A percentile compares a stretch with the other conserved stretches of the same genome.
These are phyloP conservation scores for Tribolium madens DNA, from an alignment of 1,140 invertebrate species.

Conservation along the genomic window DNA sequence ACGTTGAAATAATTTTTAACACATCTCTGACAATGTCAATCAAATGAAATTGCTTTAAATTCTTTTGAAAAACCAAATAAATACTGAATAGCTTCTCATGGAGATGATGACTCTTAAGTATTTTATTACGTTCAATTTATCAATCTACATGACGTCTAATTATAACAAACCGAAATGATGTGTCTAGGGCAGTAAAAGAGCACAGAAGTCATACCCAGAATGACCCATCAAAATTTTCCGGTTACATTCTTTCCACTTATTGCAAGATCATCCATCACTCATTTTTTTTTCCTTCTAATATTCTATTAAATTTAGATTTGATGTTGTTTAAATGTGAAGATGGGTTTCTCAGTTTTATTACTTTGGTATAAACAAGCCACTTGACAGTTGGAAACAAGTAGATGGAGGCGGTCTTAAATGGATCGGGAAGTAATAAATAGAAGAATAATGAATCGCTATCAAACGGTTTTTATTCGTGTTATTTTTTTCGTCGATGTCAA, in stretches of 20 bases:
- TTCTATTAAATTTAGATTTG: not conserved
- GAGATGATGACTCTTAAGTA: not conserved
- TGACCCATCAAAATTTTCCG: not conserved
- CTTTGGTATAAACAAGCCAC: not conserved
- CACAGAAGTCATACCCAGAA: not conserved
- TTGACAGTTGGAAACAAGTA: constrained; percentile 1
- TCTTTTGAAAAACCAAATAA: not conserved
- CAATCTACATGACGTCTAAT: not conserved
- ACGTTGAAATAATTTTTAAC: too few species aligned
- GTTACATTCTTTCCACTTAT: not conserved
- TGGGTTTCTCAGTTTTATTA: not conserved
- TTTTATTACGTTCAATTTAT: not conserved
- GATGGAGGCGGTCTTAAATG: constrained; percentile 17
- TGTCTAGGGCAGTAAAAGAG: not conserved
- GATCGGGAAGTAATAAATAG: constrained; percentile 31
- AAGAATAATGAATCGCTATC: constrained; percentile 30
- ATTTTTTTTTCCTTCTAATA: not conserved
- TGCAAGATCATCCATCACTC: not conserved
- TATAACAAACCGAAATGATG: not conserved
- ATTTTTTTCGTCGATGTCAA: not conserved
- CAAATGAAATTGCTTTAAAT: too few species aligned
- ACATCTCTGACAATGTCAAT: too few species aligned
- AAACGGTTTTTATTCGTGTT: constrained; percentile 26
- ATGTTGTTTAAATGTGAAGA: not conserved
- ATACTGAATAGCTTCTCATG: not conserved